Conservation (phyloP, 2,797 vertebrate genomes). For the Eleutherodactylus coqui region DNA sequence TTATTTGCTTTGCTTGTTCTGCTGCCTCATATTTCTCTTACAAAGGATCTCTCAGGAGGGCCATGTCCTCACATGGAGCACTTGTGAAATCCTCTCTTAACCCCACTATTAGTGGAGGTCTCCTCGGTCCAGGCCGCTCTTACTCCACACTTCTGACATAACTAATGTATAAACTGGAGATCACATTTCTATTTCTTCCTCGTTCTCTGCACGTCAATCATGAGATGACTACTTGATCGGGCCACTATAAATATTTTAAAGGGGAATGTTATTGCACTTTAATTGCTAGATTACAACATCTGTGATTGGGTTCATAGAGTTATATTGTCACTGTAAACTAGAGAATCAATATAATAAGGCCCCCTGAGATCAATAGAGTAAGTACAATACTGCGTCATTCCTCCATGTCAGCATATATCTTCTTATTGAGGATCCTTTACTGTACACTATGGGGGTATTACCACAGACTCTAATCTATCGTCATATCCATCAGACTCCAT, state of each 20-base stretch:
- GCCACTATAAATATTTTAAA: not conserved
- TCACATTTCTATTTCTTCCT: not conserved
- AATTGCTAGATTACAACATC: conserved; percentile 1
- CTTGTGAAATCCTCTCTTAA: conserved; percentile 48
- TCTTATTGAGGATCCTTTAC: not conserved
- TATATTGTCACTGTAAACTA: not conserved
- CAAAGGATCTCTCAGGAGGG: conserved; percentile 28
- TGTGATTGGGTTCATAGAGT: not conserved
- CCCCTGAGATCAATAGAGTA: not conserved
- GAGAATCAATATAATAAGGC: not conserved
- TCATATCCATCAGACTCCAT: not conserved
- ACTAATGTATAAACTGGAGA: not conserved
- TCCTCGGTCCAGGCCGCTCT: not conserved
- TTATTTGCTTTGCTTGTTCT: conserved; percentile 53
- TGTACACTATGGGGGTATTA: not conserved
- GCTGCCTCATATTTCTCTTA: conserved; percentile 25
- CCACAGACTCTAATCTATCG: not conserved
- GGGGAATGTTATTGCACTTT: not conserved
- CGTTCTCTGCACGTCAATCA: not conserved
- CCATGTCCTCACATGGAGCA: conserved; percentile 37
- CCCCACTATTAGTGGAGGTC: conserved; percentile 23
- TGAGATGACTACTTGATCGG: not conserved
- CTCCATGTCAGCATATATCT: conserved; percentile 5
- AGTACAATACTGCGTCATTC: not conserved
- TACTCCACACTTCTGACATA: not conserved